phyloP scores from a whole-genome alignment of 2,113 vertebrate genomes.

The Petromus typicus region DNA sequence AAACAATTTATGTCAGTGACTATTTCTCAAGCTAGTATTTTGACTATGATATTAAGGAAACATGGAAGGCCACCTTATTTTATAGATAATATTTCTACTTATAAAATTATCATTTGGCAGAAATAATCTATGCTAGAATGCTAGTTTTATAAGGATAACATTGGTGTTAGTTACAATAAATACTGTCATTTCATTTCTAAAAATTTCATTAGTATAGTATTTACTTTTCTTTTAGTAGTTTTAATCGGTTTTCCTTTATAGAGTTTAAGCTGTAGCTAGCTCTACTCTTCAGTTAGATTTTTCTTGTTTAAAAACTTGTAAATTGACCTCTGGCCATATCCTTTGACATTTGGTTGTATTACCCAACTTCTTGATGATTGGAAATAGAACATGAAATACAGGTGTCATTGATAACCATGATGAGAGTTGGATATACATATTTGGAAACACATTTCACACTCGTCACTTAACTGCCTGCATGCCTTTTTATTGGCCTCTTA shows the following conservation, averaged over 20 bases:
- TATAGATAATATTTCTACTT: neutral
- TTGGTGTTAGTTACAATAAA: slow-evolving; percentile 39
- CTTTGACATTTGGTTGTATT: slow-evolving; percentile 8
- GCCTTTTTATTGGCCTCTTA: neutral
- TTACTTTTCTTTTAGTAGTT: slow-evolving; percentile 39
- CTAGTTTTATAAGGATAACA: slow-evolving; percentile 15
- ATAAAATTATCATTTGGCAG: slow-evolving; percentile 18
- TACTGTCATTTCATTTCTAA: slow-evolving; percentile 24
- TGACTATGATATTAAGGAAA: neutral
- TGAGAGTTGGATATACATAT: neutral
- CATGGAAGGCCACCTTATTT: neutral
- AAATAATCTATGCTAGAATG: slow-evolving; percentile 37
- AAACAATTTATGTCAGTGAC: neutral
- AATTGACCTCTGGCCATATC: slow-evolving; percentile 5
- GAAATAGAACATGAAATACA: neutral
- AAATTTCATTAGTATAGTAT: neutral
- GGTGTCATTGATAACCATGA: neutral
- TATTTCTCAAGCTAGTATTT: neutral
- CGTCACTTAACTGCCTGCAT: neutral
- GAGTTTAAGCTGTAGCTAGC: neutral
- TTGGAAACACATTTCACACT: neutral
- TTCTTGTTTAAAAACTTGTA: slow-evolving; percentile 40
- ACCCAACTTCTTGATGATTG: slow-evolving; percentile 47
- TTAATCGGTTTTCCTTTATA: neutral
- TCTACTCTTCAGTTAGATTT: slow-evolving; percentile 21